These are phyloP conservation scores for Andrena minutula DNA, from an alignment of 2,888 invertebrate genomes.

Conservation along the genomic window DNA sequence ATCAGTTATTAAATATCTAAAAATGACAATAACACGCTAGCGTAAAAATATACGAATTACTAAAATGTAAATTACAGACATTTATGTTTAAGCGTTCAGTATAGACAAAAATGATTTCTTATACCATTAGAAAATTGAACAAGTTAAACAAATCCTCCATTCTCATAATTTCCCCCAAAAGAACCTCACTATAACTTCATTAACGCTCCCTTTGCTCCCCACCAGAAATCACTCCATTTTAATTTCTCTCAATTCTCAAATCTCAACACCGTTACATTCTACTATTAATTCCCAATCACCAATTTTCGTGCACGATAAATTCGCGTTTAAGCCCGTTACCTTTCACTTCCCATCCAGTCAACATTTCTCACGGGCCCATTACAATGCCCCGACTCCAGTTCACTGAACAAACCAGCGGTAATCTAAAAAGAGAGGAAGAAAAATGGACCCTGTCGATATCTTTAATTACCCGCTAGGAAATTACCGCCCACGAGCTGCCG, in stretches of 20 bases:
- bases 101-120: too few relatives aligned
- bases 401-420: too few relatives aligned
- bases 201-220: too few relatives aligned
- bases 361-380: not conserved
- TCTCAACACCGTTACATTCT: too few relatives aligned
- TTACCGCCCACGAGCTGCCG: not conserved
- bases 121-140: not conserved
- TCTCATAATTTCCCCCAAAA: too few relatives aligned
- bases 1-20: slow-evolving; percentile 4
- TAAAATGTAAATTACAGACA: not conserved
- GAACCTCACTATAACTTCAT: too few relatives aligned
- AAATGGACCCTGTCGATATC: too few relatives aligned
- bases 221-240: too few relatives aligned
- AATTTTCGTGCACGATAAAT: slow-evolving; percentile 2
- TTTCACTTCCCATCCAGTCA: not conserved
- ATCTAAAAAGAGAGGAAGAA: too few relatives aligned
- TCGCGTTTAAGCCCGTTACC: not conserved
- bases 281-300: not conserved
- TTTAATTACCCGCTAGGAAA: not conserved
- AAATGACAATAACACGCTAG: not conserved
- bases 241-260: too few relatives aligned
- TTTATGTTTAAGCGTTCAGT: not conserved
- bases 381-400: not conserved
- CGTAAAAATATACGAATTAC: slow-evolving; percentile 1
- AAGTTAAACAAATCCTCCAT: not conserved